Conservation (phyloP, 2,113 vertebrate genomes). For the Albula goreensis region DNA sequence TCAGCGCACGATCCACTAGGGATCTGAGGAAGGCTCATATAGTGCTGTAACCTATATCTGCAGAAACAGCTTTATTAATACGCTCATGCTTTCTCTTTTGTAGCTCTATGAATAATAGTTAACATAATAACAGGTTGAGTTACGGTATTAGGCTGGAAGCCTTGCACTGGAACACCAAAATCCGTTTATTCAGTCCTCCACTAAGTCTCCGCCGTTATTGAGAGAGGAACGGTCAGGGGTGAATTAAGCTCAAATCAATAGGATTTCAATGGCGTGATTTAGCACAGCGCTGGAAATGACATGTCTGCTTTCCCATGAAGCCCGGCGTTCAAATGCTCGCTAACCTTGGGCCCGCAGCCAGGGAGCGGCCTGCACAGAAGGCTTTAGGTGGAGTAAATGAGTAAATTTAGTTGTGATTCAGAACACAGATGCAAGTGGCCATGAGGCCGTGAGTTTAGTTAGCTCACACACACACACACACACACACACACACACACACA, state of each 20-base stretch:
- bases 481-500: not conserved
- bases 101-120: constrained; percentile 27
- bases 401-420: constrained; percentile 18
- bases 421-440: not conserved
- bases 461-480: not conserved
- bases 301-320: constrained; percentile 34
- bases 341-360: constrained; percentile 25
- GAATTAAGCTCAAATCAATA: constrained; percentile 38
- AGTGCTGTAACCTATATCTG: not conserved
- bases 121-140: constrained; percentile 36
- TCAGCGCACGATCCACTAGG: not conserved
- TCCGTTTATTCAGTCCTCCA: constrained; percentile 31
- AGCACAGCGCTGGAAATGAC: constrained; percentile 29
- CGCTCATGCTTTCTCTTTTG: constrained; percentile 13
- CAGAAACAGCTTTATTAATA: not conserved
- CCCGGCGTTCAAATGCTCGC: constrained; percentile 30
- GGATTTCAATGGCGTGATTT: constrained; percentile 37
- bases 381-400: constrained; percentile 9
- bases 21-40: not conserved
- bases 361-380: constrained; percentile 13
- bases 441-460: too few species aligned
- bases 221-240: constrained; percentile 29
- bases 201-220: constrained; percentile 17
- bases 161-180: constrained; percentile 20
- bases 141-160: constrained; percentile 31